Percentiles rank a stretch among this genome's conserved stretches.
These are phyloP conservation scores for Leucoptera coffeella DNA, from an alignment of 2,888 invertebrate genomes.

Conservation along the genomic window DNA sequence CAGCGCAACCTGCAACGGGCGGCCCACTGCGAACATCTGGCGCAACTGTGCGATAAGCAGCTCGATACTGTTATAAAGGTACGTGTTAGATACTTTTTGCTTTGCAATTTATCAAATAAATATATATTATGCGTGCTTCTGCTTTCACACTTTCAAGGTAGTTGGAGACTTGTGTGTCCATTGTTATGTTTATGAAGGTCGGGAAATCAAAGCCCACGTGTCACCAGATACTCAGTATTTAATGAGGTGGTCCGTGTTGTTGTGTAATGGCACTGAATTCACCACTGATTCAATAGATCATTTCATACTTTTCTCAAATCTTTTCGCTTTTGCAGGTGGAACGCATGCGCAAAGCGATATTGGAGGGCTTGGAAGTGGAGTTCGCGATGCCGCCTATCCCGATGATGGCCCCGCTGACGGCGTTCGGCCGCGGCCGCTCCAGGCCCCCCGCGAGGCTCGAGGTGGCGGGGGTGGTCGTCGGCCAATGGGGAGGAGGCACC, in stretches of 20 bases:
- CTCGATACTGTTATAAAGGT: slow-evolving; percentile 77
- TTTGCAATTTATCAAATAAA: too few relatives aligned
- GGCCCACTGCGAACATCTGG: slow-evolving; percentile 65
- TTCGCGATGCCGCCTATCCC: slow-evolving; percentile 69
- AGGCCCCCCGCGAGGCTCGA: slow-evolving; percentile 68
- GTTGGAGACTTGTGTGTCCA: too few relatives aligned
- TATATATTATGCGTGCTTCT: too few relatives aligned
- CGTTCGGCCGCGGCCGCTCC: slow-evolving; percentile 31
- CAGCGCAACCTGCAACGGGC: slow-evolving; percentile 80
- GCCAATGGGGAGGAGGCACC: slow-evolving; percentile 83
- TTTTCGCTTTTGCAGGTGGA: slow-evolving; percentile 54
- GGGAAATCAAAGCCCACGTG: too few relatives aligned
- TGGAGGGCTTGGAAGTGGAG: slow-evolving; percentile 75
- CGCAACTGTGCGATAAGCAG: slow-evolving; percentile 77
- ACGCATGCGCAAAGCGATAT: slow-evolving; percentile 80
- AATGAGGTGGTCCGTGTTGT: too few relatives aligned
- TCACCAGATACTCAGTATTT: too few relatives aligned
- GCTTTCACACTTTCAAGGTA: too few relatives aligned
- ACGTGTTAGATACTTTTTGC: neutral
- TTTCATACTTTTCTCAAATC: neutral
- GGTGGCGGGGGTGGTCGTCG: slow-evolving; percentile 85
- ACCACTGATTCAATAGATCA: too few relatives aligned
- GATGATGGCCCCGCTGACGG: slow-evolving; percentile 40
- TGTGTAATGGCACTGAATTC: too few relatives aligned
- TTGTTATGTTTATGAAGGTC: too few relatives aligned